These are phyloP conservation scores for Hirtodrosophila trivittata DNA, from an alignment of 2,888 invertebrate genomes.

Conservation along the genomic window DNA sequence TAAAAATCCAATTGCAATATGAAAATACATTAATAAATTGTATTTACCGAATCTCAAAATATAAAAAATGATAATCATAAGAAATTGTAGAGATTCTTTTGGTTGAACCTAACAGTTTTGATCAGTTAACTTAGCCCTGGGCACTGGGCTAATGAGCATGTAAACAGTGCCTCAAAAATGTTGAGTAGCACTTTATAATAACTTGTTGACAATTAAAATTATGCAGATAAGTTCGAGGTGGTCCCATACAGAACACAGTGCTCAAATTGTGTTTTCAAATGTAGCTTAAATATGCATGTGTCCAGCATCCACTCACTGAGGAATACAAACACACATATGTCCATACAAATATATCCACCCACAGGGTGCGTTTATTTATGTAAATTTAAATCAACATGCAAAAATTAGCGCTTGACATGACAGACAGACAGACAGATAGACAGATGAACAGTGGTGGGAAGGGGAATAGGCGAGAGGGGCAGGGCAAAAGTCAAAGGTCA, in stretches of 20 bases:
- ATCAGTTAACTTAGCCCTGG: slow-evolving; percentile 7
- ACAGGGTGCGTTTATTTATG: slow-evolving; percentile 64
- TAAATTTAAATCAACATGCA: slow-evolving; percentile 76
- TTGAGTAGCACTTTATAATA: slow-evolving; percentile 44
- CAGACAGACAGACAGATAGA: slow-evolving; percentile 14
- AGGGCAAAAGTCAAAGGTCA: neutral
- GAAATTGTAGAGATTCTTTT: no score
- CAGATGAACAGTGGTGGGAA: neutral
- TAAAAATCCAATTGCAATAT: no score
- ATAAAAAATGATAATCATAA: no score
- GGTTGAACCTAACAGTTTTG: no score
- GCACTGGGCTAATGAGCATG: slow-evolving; percentile 35
- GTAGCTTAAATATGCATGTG: slow-evolving; percentile 32
- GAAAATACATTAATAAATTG: no score
- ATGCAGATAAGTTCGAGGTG: slow-evolving; percentile 47
- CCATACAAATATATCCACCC: neutral
- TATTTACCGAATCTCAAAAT: no score
- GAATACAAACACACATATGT: neutral
- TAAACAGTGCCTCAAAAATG: slow-evolving; percentile 31
- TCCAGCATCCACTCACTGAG: slow-evolving; percentile 16
- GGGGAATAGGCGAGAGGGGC: neutral
- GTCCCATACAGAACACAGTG: slow-evolving; percentile 6
- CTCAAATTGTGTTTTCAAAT: slow-evolving; percentile 26
- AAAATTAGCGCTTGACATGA: slow-evolving; percentile 65
- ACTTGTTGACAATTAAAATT: slow-evolving; percentile 66